A percentile compares a stretch with the other conserved stretches of the same genome.
These are phyloP conservation scores for Sebastes matsubarae DNA, from an alignment of 2,797 vertebrate species.

Conservation along the genomic window DNA sequence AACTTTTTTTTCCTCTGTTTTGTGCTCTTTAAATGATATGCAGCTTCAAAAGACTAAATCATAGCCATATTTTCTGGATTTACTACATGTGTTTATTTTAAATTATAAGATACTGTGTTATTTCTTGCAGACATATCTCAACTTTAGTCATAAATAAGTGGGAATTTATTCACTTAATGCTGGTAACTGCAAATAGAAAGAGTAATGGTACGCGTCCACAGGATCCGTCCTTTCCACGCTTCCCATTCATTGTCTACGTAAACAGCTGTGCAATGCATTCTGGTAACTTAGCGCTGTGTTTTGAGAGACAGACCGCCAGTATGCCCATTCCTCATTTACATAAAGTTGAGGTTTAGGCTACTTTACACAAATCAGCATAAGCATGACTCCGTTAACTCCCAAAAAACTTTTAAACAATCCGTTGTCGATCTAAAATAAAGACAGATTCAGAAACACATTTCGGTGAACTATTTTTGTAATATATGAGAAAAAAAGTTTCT, in stretches of 20 bases:
- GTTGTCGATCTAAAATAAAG: too few relatives aligned
- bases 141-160: background rate
- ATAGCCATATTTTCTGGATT: slow-evolving; percentile 29
- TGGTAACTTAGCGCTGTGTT: too few relatives aligned
- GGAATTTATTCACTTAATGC: background rate
- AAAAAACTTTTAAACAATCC: too few relatives aligned
- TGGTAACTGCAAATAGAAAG: background rate
- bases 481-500: too few relatives aligned
- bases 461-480: too few relatives aligned
- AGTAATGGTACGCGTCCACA: background rate
- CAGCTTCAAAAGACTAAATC: slow-evolving; percentile 21
- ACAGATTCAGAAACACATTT: too few relatives aligned
- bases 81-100: slow-evolving; percentile 13
- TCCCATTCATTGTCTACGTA: background rate
- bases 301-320: too few relatives aligned
- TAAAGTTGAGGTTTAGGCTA: too few relatives aligned
- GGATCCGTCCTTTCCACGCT: background rate
- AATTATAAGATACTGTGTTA: background rate
- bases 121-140: background rate
- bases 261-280: too few relatives aligned
- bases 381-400: too few relatives aligned
- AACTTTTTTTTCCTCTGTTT: background rate
- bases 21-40: slow-evolving; percentile 5
- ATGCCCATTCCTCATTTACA: too few relatives aligned
- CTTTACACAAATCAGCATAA: fast-evolving